Base-by-base conservation (phyloP, 1,140 invertebrate genomes). In the Wiebesia pumilae region DNA sequence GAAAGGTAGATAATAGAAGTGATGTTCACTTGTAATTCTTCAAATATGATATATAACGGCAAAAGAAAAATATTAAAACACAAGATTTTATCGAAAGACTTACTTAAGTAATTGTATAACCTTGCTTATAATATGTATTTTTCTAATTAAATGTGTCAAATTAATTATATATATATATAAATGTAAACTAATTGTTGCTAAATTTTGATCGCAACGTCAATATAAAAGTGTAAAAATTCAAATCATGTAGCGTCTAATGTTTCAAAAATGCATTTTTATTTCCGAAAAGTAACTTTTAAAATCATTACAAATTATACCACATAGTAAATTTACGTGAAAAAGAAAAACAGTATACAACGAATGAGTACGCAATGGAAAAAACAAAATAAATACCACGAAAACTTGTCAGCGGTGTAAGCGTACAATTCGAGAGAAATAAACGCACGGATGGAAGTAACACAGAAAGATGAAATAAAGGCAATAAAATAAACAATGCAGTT, bases 381-480 rank as follows among this genome's bases (percentile, higher is more conserved):
- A 71, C 24, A 67, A 51, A 84, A 84, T 78, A 62, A 84, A 79
- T 77, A 84, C 6, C n/a, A 14, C 1, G 21, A 35, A 35, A 33
- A n/a, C 24, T 71, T 1, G 19, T 35, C 19, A 16, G 30, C 33
- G 19, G 14, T 19, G 54, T 38, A 81, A n/a, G n/a, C 9, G 9
- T 47, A 67, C 14, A 67, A 81, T 67, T 19, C n/a, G 0, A 43
- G 35, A 81, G 58, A 65, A 67, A 81, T 81, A 81, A 43, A 67
- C 38, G 33, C 12, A 67, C 0, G n/a, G 27, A 71, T 62, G 24
- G 40, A 1, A 58, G 81, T 10, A 12, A 16, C 14, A 35, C 4
- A 21, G 38, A 38, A 24, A 69, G 73, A 86, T 40, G 73, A 81
- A 84, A 88, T 67, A 85, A 84, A 84, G 35, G 43, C 65, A 58